Percentiles rank a stretch among this genome's conserved stretches.
phyloP scores from a whole-genome alignment of 1,140 invertebrate genomes.

The Drosophila murphyi region DNA sequence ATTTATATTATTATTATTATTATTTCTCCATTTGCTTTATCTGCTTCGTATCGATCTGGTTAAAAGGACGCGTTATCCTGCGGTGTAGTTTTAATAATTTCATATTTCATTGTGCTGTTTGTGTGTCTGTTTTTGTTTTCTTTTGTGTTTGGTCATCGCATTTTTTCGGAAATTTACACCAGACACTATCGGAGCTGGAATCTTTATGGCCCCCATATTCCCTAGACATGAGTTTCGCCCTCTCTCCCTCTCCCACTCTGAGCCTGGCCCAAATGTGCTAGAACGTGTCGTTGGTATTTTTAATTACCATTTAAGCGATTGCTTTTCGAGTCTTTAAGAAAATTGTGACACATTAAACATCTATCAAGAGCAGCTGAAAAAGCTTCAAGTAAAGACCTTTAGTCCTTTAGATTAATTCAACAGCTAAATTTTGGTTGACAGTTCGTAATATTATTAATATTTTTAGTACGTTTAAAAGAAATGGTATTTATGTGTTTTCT shows the following conservation, averaged over 20 bases:
- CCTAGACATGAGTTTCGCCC: not conserved
- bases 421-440: too few species aligned
- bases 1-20: constrained; percentile 50
- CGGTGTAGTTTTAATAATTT: constrained; percentile 73
- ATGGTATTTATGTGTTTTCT: too few species aligned
- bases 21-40: constrained; percentile 63
- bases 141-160: constrained; percentile 78
- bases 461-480: too few species aligned
- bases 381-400: not conserved
- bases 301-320: constrained; percentile 66
- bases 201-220: constrained; percentile 36
- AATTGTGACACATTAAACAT: not conserved
- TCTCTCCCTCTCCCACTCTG: not conserved
- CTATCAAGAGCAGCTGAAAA: not conserved
- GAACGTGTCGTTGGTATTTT: constrained; percentile 68
- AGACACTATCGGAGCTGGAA: constrained; percentile 36
- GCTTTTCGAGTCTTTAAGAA: not conserved
- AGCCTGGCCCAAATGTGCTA: constrained; percentile 49
- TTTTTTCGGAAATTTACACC: constrained; percentile 79
- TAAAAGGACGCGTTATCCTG: constrained; percentile 51
- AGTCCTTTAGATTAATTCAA: too few species aligned
- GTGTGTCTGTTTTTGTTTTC: constrained; percentile 1
- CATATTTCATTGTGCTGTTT: constrained; percentile 58
- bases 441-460: too few species aligned
- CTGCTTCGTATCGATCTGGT: constrained; percentile 25